Evolutionary conservation across 2,113 vertebrate genomes (phyloP).

Genomic region (Orycteropus afer): DNA sequence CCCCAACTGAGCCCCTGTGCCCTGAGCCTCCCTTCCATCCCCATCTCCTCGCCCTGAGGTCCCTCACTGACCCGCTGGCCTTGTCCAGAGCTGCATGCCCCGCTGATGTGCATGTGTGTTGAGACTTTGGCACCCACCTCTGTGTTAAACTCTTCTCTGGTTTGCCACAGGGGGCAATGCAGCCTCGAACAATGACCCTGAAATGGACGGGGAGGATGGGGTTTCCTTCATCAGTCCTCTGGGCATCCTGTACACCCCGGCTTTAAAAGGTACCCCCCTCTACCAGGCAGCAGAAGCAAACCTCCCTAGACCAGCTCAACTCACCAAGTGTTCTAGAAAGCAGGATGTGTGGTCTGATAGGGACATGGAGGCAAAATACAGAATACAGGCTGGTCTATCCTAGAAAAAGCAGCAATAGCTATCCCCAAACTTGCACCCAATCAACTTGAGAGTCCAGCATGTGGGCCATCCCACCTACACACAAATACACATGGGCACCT

Average conservation of each 20-base stretch:
- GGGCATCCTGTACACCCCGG: conserved; percentile 91
- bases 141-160: conserved; percentile 82
- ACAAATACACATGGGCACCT: rapidly evolving
- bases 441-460: rapidly evolving
- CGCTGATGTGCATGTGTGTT: not conserved
- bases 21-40: conserved; percentile 69
- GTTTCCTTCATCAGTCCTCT: conserved; percentile 95
- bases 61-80: not conserved
- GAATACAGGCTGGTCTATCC: not conserved
- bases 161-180: conserved; percentile 93
- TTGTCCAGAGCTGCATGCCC: conserved; percentile 18
- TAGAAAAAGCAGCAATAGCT: not conserved
- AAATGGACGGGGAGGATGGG: conserved; percentile 95
- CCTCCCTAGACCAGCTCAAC: not conserved
- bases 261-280: conserved; percentile 93
- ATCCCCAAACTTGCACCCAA: not conserved
- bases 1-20: conserved; percentile 46
- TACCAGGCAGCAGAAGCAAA: not conserved
- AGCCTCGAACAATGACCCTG: conserved; percentile 91
- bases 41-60: not conserved
- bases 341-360: not conserved
- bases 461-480: not conserved
- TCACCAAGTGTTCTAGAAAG: not conserved
- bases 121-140: conserved; percentile 42
- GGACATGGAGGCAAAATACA: not conserved